These are phyloP conservation scores for Hydrozoanthus tunicans DNA, from an alignment of 64 coral and sea anemone species.

Conservation along the genomic window DNA sequence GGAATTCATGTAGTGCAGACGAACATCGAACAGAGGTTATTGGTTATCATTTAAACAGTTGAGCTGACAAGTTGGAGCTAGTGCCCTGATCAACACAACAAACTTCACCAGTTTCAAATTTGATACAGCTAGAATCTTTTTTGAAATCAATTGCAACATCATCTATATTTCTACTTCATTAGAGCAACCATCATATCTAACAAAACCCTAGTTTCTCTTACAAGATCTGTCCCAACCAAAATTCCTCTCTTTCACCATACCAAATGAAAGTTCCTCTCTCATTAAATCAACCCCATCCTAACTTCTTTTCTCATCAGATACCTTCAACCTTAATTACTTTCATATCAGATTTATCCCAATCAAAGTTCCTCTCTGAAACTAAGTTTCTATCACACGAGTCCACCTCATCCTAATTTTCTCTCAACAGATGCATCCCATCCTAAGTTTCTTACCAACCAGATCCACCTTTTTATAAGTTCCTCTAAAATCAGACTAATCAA, in stretches of 20 bases:
- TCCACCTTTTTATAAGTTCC: background rate
- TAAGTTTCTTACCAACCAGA: background rate
- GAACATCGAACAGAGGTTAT: no score
- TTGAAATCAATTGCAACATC: no score
- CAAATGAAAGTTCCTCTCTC: background rate
- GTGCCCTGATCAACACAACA: no score
- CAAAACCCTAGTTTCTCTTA: background rate
- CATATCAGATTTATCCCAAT: background rate
- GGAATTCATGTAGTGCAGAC: no score
- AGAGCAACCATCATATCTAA: background rate
- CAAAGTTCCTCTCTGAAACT: background rate
- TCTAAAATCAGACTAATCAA: background rate
- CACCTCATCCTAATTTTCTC: background rate
- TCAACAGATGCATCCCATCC: background rate
- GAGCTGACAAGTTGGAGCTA: no score
- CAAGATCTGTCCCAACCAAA: background rate
- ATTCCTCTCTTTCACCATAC: background rate
- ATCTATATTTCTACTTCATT: background rate
- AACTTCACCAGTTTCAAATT: no score
- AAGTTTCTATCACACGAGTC: background rate
- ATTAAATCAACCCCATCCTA: background rate
- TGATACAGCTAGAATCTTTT: no score
- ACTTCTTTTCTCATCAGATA: background rate
- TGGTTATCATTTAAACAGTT: no score
- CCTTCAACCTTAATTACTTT: background rate